Base-by-base conservation (phyloP, 1,140 invertebrate genomes). In the Limonius californicus region DNA sequence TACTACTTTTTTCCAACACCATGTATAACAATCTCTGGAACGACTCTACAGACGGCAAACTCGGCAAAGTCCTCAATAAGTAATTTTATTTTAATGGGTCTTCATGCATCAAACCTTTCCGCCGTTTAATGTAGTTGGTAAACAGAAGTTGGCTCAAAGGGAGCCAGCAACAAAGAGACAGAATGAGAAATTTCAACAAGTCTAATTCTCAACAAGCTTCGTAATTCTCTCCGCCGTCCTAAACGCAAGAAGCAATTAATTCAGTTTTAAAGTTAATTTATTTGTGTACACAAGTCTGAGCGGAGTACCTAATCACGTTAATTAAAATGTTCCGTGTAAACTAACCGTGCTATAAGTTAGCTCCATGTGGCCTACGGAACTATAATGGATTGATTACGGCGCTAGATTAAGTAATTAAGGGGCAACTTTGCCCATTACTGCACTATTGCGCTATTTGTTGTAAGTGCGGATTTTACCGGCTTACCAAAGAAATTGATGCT, bases 201-300 rank as follows among this genome's bases (percentile, higher is more conserved):
- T 70, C 63, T 61, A 64, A 66, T 68, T 70, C 64, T 57, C 47
- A 69, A 66, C 65, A 64, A 66, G 57, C 42, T 61, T 66, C 66
- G 68, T 68, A 67, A 67, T 61, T 77, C 75, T n/a, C 72, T 70
- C 21, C 76, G 61, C 59, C 58, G 61, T 66, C 60, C 70, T 73
- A 72, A 74, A 73, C 70, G 69, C 72, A 74, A 73, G 72, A 68
- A 70, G 73, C 73, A 72, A 73, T 73, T 74, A 74, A 74, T 74
- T 73, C 72, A 74, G 68, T 74, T 73, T 74, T 74, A 74, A 74
- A 74, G 69, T 73, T 71, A 74, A 74, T 74, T 74, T 74, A 74
- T 74, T 74, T 71, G 72, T 73, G 71, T 72, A 73, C 72, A 72
- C 71, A 70, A 67, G 66, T 62, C 63, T 62, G 66, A 65, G 65